Base-by-base conservation (phyloP, 1,140 invertebrate genomes). In the Procambarus virginalis region DNA sequence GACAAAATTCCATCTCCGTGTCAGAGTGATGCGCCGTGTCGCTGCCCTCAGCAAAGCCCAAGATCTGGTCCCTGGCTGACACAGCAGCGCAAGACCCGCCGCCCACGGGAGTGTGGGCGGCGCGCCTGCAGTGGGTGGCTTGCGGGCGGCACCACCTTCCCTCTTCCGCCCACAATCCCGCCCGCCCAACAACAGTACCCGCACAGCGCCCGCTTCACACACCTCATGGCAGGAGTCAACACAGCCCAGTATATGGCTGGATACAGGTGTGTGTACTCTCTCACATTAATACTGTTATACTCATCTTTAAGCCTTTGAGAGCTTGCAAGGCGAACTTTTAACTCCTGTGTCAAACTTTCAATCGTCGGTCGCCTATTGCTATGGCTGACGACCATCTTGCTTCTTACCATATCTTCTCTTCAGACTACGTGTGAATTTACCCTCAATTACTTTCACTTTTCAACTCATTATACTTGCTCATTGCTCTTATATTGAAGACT, bases 21-120 rank as follows among this genome's bases (percentile, higher is more conserved):
- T 20, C 89, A 91, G 90, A 91, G 90, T 78, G 90, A 91, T 97
- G 97, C 93, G 97, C 97, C 6, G 96, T 98, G 45, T 97, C 97
- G 2, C 96, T 97, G 91, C 97, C 97, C 64, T 96, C 97, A 68
- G 96, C 97, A 75, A 98, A 99, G 93, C 98, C 98, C 45, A 98
- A 99, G 94, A 99, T 99, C 93, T 99, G 98, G 98, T 99, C 98
- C 8, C 94, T 99, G 92, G 98, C 98, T 49, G 98, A 99, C 94
- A 99, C 98, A 55, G 98, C 98, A 22, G 98, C 98, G 97, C 94
- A 98, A 98, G 94, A 98, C 97, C 97, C 97, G 1, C 97, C 97
- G 48, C 97, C 97, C 2, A 94, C 95, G 22, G 90, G 88, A 34
- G 89, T 34, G 86, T 84, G 77, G 90, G 88, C 75, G 87, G 89